phyloP scores from a whole-genome alignment of 2,797 vertebrate genomes.

The Sebastiscus tertius region DNA sequence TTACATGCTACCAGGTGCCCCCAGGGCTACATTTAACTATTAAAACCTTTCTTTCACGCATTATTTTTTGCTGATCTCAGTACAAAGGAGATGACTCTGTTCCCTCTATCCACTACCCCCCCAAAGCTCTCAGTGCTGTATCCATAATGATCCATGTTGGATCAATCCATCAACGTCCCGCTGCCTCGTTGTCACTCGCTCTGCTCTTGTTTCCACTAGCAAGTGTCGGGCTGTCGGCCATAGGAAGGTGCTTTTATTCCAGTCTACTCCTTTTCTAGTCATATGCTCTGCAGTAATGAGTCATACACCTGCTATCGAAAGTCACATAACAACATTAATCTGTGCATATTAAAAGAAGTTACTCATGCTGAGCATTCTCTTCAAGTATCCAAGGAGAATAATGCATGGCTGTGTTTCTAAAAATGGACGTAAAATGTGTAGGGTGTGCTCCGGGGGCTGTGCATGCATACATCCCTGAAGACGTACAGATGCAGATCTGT shows the following conservation, averaged over 20 bases:
- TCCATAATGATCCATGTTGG: constrained; percentile 50
- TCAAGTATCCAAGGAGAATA: constrained; percentile 42
- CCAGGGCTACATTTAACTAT: background rate
- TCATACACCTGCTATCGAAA: constrained; percentile 56
- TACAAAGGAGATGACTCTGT: constrained; percentile 1
- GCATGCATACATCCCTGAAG: constrained; percentile 13
- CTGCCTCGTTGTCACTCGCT: constrained; percentile 41
- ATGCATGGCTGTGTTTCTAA: constrained; percentile 39
- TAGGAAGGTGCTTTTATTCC: constrained; percentile 1
- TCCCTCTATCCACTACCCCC: background rate
- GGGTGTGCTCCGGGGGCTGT: constrained; percentile 29
- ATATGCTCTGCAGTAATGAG: constrained; percentile 52
- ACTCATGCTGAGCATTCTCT: constrained; percentile 22
- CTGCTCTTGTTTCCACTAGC: constrained; percentile 10
- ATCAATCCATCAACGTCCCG: constrained; percentile 54
- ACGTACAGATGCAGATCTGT: constrained; percentile 58
- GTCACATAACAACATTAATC: constrained; percentile 22
- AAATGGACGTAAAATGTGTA: constrained; percentile 39
- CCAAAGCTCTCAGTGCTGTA: constrained; percentile 6
- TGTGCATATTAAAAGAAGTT: constrained; percentile 5
- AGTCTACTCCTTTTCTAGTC: constrained; percentile 9
- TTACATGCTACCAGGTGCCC: background rate
- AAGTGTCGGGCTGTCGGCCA: background rate
- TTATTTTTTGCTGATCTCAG: constrained; percentile 20
- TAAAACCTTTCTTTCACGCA: constrained; percentile 5